Evolutionary conservation across 2,888 invertebrate species (phyloP).

Genomic region (Vandiemenella viatica): DNA sequence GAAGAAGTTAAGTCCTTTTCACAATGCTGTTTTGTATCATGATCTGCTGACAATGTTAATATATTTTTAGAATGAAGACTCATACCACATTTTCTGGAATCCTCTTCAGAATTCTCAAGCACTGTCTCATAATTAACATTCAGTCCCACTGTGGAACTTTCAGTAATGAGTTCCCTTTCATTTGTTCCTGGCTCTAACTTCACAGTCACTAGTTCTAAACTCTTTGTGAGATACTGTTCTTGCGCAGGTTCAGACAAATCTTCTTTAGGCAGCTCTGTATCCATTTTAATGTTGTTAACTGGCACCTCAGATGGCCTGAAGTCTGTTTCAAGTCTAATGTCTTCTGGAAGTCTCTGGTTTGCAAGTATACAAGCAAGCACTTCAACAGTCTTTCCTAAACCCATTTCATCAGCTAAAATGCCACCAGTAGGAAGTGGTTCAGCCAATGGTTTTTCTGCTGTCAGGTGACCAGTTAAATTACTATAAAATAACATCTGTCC

Average conservation of each 20-base stretch:
- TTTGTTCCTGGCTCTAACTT: not conserved
- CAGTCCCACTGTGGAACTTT: not conserved
- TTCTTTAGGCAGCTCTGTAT: too few relatives aligned
- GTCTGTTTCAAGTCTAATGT: not conserved
- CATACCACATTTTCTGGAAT: too few relatives aligned
- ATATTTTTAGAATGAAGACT: too few relatives aligned
- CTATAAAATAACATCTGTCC: constrained; percentile 28
- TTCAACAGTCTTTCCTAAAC: constrained; percentile 67
- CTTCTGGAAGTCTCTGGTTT: constrained; percentile 25
- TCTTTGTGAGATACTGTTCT: too few relatives aligned
- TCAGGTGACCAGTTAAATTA: constrained; percentile 31
- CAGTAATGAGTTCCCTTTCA: not conserved
- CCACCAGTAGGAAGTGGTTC: constrained; percentile 40
- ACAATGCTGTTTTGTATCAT: not conserved
- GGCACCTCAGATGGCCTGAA: too few relatives aligned
- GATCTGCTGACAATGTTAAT: not conserved
- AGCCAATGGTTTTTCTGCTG: constrained; percentile 26
- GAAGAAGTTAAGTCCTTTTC: not conserved
- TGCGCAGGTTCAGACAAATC: too few relatives aligned
- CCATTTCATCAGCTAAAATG: constrained; percentile 69
- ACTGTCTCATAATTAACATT: not conserved
- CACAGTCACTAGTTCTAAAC: too few relatives aligned
- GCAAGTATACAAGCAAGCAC: constrained; percentile 47
- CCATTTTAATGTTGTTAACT: too few relatives aligned
- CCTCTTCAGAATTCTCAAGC: not conserved